Conservation (phyloP, 2,113 vertebrate species). For the Oxyura jamaicensis region DNA sequence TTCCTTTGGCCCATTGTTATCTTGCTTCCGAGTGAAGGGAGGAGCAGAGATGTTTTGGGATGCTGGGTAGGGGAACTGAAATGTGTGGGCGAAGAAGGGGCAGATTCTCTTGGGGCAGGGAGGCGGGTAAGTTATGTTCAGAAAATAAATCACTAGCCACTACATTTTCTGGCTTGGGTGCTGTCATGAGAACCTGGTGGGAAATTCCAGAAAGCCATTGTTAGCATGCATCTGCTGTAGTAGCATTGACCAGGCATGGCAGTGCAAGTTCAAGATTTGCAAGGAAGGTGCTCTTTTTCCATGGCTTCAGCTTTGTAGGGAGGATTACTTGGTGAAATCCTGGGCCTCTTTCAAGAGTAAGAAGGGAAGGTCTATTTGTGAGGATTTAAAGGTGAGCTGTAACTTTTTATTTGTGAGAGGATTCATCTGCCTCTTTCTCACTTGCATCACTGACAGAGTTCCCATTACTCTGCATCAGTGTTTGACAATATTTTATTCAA, state of each 20-base stretch:
- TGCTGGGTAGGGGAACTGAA: background rate
- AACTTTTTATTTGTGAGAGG: background rate
- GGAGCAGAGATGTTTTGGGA: background rate
- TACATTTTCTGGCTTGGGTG: background rate
- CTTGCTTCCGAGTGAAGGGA: background rate
- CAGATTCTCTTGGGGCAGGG: background rate
- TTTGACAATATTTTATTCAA: background rate
- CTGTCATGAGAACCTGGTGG: background rate
- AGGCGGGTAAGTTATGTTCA: background rate
- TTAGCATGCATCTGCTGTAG: background rate
- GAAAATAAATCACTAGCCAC: background rate
- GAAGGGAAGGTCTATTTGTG: background rate
- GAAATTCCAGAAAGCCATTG: background rate
- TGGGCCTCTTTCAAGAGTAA: background rate
- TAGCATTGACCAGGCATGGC: rapidly evolving
- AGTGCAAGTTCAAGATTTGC: background rate
- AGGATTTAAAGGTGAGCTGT: background rate
- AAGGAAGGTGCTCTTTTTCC: background rate
- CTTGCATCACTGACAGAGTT: background rate
- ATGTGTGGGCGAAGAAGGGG: rapidly evolving
- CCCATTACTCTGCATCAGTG: background rate
- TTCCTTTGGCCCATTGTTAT: rapidly evolving
- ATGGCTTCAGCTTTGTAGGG: background rate
- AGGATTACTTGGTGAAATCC: background rate
- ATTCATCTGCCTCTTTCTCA: background rate